phyloP scores from a whole-genome alignment of 2,888 invertebrate species.

The Xestia sexstrigata region DNA sequence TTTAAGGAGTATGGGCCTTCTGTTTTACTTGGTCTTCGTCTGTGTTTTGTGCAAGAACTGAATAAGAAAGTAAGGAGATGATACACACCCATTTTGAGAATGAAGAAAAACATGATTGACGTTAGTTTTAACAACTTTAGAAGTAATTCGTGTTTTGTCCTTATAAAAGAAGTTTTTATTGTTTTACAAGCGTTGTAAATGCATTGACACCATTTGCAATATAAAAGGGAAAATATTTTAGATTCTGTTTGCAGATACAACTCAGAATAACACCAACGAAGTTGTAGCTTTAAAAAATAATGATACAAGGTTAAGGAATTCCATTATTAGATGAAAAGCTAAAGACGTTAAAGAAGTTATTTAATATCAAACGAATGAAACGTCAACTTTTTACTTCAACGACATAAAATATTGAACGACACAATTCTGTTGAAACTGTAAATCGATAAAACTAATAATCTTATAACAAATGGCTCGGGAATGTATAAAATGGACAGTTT shows the following conservation, averaged over 20 bases:
- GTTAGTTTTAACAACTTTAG: constrained; percentile 38
- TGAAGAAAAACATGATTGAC: constrained; percentile 30
- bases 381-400: background rate
- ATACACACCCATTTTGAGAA: constrained; percentile 25
- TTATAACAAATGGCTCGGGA: constrained; percentile 12
- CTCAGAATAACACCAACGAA: background rate
- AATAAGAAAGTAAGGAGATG: background rate
- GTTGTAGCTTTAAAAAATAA: background rate
- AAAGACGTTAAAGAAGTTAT: background rate
- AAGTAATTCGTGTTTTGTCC: constrained; percentile 6
- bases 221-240: background rate
- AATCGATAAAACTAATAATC: constrained; percentile 43
- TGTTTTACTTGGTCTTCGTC: background rate
- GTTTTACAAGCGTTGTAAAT: constrained; percentile 22
- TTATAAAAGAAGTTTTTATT: constrained; percentile 25
- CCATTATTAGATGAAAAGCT: background rate
- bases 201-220: constrained; percentile 10
- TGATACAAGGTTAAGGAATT: background rate
- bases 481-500: constrained; percentile 31
- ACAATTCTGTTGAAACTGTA: constrained; percentile 11
- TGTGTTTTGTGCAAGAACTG: constrained; percentile 4
- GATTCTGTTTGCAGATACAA: background rate
- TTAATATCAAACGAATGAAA: background rate
- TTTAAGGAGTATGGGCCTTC: constrained; percentile 8
- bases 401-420: constrained; percentile 20